A percentile compares a stretch with the other conserved stretches of the same genome.
These are phyloP conservation scores for Heliconius congener DNA, from an alignment of 1,140 invertebrate species.

Conservation along the genomic window DNA sequence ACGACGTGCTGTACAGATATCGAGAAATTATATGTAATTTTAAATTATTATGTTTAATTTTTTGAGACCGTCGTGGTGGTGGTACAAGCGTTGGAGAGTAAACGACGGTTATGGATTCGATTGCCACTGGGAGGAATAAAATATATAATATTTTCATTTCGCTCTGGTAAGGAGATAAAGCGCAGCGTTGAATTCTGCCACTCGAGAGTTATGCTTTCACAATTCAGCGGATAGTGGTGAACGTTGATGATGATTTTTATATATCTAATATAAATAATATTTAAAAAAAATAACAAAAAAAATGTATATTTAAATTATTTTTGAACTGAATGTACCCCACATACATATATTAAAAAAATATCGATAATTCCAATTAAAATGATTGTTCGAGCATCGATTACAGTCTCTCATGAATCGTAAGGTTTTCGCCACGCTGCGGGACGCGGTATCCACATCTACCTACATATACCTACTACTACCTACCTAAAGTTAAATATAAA, in stretches of 20 bases:
- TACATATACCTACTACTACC: background rate
- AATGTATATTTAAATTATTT: conserved; percentile 31
- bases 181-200: no score
- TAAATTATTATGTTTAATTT: background rate
- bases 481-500: conserved; percentile 42
- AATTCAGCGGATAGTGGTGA: no score
- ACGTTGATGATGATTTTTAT: no score
- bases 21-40: background rate
- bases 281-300: no score
- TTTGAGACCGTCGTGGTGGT: background rate
- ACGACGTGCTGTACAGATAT: conserved; percentile 45
- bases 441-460: background rate
- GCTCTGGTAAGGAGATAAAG: no score
- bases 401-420: conserved; percentile 58
- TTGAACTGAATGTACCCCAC: conserved; percentile 41
- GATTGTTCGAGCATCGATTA: conserved; percentile 78
- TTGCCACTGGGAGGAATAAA: no score
- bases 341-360: conserved; percentile 47
- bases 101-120: no score
- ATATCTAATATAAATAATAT: no score
- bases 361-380: conserved; percentile 77
- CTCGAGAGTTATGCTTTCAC: no score
- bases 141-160: no score
- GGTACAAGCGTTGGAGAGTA: no score
- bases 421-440: conserved; percentile 64